These are phyloP conservation scores for Chroicocephalus ridibundus DNA, from an alignment of 2,113 vertebrate species.

Conservation along the genomic window DNA sequence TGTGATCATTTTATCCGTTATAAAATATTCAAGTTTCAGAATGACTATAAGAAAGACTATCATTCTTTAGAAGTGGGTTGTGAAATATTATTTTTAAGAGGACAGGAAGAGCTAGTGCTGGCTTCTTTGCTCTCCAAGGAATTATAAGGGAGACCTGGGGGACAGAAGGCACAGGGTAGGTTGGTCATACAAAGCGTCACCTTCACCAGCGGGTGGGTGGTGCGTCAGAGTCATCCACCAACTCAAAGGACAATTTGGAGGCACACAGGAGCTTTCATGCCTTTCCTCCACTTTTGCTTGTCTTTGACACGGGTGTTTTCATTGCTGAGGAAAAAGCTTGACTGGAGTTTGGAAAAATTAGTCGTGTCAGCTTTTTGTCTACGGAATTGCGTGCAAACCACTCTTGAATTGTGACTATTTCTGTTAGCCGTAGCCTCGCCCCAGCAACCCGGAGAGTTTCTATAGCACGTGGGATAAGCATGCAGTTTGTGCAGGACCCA, in stretches of 20 bases:
- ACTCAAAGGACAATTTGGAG: neutral
- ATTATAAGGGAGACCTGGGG: neutral
- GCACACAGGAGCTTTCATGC: neutral
- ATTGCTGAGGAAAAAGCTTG: neutral
- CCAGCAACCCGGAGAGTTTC: neutral
- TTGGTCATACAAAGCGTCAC: neutral
- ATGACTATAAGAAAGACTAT: neutral
- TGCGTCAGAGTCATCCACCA: neutral
- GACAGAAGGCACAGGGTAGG: neutral
- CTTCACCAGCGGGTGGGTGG: neutral
- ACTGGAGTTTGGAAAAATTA: neutral
- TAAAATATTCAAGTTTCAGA: constrained; percentile 27
- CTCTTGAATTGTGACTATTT: neutral
- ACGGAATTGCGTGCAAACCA: neutral
- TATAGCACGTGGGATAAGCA: neutral
- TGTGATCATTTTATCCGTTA: constrained; percentile 25
- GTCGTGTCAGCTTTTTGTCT: neutral
- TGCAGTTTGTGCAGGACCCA: neutral
- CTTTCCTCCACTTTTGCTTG: neutral
- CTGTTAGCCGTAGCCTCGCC: neutral
- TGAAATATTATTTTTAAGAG: neutral
- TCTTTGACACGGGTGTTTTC: neutral
- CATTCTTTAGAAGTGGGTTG: neutral
- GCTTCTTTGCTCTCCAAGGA: neutral
- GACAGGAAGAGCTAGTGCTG: neutral